Conservation (phyloP, 2,113 vertebrate genomes). For the Myiopsitta monachus region DNA sequence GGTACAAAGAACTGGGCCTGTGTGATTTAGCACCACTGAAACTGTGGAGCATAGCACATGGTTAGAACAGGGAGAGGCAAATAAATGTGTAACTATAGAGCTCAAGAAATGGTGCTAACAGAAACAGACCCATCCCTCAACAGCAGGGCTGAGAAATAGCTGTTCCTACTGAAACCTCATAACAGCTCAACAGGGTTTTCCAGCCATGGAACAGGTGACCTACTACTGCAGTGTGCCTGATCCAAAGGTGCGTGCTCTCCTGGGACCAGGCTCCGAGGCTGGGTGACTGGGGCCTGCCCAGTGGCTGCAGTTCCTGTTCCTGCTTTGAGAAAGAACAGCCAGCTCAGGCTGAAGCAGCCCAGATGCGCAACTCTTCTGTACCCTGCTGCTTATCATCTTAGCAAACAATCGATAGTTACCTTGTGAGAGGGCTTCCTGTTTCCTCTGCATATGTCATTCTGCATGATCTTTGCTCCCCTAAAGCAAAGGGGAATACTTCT, state of each 20-base stretch:
- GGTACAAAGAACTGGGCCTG: not conserved
- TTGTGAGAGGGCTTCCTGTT: not conserved
- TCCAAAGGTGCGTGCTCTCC: not conserved
- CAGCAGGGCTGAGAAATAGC: rapidly evolving
- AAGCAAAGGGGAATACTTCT: not conserved
- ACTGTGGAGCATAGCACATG: not conserved
- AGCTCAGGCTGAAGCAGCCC: not conserved
- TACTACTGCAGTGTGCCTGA: not conserved
- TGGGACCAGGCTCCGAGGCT: rapidly evolving
- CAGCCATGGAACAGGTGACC: not conserved
- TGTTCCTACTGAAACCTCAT: not conserved
- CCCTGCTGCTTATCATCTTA: not conserved
- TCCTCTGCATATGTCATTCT: not conserved
- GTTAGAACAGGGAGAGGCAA: not conserved
- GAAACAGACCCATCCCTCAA: not conserved
- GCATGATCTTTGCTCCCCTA: not conserved
- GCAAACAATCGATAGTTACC: conserved; percentile 18
- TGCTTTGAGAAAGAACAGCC: not conserved
- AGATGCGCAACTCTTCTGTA: not conserved
- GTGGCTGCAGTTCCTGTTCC: not conserved
- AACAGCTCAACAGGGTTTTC: not conserved
- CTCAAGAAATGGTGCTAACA: not conserved
- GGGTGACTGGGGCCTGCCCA: not conserved
- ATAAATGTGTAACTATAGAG: not conserved
- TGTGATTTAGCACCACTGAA: not conserved